Evolutionary conservation across 2,888 invertebrate species (phyloP).

Genomic region (Oconnorella tubifera): DNA sequence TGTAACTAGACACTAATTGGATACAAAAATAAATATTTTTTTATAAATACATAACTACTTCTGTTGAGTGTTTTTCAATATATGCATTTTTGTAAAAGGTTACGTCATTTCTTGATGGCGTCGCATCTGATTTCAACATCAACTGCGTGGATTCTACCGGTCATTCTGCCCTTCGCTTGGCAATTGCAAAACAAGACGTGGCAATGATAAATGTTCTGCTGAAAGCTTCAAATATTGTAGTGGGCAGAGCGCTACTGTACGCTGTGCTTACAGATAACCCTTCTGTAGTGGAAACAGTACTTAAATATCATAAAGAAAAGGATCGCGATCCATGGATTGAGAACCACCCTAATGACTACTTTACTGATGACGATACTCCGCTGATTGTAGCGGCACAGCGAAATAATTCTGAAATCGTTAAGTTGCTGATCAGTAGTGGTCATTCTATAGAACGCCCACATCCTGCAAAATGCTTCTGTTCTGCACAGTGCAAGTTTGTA

Average conservation of each 20-base stretch:
- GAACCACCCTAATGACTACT: not conserved
- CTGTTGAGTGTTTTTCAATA: no score
- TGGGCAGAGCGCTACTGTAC: not conserved
- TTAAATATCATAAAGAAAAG: not conserved
- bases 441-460: not conserved
- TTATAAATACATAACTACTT: no score
- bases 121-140: not conserved
- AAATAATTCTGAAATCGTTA: not conserved
- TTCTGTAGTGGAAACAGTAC: not conserved
- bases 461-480: not conserved
- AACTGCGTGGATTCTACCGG: not conserved
- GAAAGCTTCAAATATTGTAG: not conserved
- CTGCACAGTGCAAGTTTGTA: not conserved
- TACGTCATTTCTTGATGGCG: not conserved
- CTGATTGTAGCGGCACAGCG: not conserved
- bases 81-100: not conserved
- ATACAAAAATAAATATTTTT: no score
- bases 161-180: constrained; percentile 10
- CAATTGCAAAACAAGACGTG: constrained; percentile 45
- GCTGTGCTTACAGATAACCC: not conserved
- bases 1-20: no score
- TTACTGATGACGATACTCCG: not conserved
- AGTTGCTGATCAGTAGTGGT: not conserved
- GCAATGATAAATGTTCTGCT: constrained; percentile 57
- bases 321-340: no score